These are phyloP conservation scores for Limnodromus scolopaceus DNA, from an alignment of 2,797 vertebrate species.

Conservation along the genomic window DNA sequence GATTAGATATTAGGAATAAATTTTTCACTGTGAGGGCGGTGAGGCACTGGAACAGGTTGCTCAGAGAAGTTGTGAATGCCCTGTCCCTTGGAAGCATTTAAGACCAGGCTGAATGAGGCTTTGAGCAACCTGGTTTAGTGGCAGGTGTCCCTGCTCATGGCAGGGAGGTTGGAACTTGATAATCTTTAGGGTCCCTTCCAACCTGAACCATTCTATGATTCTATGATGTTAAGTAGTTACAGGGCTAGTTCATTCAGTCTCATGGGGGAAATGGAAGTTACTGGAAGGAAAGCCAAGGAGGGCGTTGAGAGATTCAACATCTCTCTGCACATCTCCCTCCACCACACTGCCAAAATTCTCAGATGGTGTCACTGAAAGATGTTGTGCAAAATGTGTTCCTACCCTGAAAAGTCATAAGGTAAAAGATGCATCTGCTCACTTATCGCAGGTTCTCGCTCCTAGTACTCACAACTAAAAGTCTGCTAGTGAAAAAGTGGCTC, in stretches of 20 bases:
- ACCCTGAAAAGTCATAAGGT: background rate
- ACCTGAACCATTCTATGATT: background rate
- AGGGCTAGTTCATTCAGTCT: background rate
- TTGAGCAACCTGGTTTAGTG: background rate
- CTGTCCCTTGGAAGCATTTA: background rate
- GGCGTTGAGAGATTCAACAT: background rate
- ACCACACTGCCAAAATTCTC: background rate
- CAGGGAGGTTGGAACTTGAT: background rate
- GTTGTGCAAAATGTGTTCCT: background rate
- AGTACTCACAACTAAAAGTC: background rate
- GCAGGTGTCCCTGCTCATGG: background rate
- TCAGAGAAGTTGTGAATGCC: background rate
- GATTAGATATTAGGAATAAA: background rate
- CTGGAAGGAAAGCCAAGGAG: background rate
- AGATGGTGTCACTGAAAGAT: background rate
- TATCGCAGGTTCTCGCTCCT: background rate
- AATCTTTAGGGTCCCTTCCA: background rate
- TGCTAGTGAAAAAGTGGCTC: background rate
- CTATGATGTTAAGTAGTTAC: background rate
- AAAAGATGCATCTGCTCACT: background rate
- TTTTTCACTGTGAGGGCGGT: background rate
- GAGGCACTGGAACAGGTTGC: background rate
- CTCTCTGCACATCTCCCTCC: background rate
- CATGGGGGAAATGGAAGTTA: background rate
- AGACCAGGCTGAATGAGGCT: background rate